A percentile compares a stretch with the other conserved stretches of the same genome.
phyloP scores from a whole-genome alignment of 2,113 vertebrate genomes.

The Stegastes partitus region DNA sequence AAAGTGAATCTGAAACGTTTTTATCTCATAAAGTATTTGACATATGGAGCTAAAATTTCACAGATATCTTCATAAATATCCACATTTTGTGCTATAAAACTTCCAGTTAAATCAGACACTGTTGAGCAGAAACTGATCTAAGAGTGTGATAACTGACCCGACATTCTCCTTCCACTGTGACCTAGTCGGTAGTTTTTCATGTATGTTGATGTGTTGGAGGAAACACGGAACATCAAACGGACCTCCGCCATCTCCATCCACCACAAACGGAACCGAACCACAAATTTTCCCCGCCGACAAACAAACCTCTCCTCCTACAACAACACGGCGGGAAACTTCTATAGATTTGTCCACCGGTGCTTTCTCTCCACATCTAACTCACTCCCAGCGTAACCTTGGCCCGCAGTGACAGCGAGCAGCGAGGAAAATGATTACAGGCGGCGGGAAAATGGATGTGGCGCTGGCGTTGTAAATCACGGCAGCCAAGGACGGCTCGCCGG shows the following conservation, averaged over 20 bases:
- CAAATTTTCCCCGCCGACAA: neutral
- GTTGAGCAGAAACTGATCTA: too few species aligned
- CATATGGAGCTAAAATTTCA: too few species aligned
- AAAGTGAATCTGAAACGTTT: too few species aligned
- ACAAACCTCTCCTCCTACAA: constrained; percentile 1
- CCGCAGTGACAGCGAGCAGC: constrained; percentile 34
- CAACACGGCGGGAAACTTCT: constrained; percentile 6
- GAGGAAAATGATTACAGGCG: constrained; percentile 59
- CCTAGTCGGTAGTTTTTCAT: too few species aligned
- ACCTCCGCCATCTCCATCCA: neutral
- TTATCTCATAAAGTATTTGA: too few species aligned
- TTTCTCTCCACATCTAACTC: constrained; percentile 49
- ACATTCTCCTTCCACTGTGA: too few species aligned
- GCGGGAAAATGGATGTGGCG: constrained; percentile 46
- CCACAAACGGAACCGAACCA: neutral
- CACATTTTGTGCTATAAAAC: too few species aligned
- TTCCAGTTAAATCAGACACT: too few species aligned
- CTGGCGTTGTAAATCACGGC: constrained; percentile 58
- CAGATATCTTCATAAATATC: too few species aligned
- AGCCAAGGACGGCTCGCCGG: constrained; percentile 45
- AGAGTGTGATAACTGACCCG: too few species aligned
- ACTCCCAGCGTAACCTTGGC: constrained; percentile 64
- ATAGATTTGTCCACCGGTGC: constrained; percentile 4
- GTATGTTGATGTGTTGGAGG: too few species aligned
- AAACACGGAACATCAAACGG: too few species aligned